These are phyloP conservation scores for Dryobota labecula DNA, from an alignment of 2,888 invertebrate species.

Conservation along the genomic window DNA sequence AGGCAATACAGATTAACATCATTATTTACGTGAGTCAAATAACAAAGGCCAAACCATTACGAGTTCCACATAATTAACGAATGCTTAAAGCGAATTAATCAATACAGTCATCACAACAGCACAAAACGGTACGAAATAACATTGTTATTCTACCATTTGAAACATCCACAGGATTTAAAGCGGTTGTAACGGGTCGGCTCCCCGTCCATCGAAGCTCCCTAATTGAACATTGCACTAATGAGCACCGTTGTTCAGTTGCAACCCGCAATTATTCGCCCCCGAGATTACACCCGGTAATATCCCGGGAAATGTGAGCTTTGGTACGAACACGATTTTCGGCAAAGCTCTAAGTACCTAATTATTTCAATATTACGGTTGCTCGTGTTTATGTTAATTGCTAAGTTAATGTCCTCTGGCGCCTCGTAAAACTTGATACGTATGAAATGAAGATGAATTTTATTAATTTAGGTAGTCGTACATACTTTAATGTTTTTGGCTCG, in stretches of 20 bases:
- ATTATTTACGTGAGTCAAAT: conserved; percentile 39
- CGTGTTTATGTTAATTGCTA: conserved; percentile 59
- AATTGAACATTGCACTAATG: conserved; percentile 90
- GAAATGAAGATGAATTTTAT: conserved; percentile 49
- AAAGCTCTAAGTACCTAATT: conserved; percentile 72
- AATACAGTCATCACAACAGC: conserved; percentile 55
- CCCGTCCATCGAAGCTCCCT: conserved; percentile 81
- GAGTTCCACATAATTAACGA: conserved; percentile 56
- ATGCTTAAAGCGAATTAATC: conserved; percentile 60
- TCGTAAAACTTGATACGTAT: conserved; percentile 55
- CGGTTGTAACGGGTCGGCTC: conserved; percentile 70
- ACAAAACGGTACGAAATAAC: conserved; percentile 64
- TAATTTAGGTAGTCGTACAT: conserved; percentile 32
- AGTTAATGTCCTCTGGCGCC: conserved; percentile 49
- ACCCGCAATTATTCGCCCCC: conserved; percentile 86
- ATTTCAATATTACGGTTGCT: conserved; percentile 66
- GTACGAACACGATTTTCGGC: conserved; percentile 74
- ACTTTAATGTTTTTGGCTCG: conserved; percentile 13
- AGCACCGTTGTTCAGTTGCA: conserved; percentile 88
- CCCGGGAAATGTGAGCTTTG: conserved; percentile 80
- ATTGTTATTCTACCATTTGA: conserved; percentile 69
- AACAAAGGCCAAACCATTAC: conserved; percentile 50
- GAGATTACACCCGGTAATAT: conserved; percentile 84
- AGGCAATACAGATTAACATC: conserved; percentile 26
- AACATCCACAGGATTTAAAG: conserved; percentile 70